These are phyloP conservation scores for Sebastes baramenuke DNA, from an alignment of 2,797 vertebrate genomes.

Conservation along the genomic window DNA sequence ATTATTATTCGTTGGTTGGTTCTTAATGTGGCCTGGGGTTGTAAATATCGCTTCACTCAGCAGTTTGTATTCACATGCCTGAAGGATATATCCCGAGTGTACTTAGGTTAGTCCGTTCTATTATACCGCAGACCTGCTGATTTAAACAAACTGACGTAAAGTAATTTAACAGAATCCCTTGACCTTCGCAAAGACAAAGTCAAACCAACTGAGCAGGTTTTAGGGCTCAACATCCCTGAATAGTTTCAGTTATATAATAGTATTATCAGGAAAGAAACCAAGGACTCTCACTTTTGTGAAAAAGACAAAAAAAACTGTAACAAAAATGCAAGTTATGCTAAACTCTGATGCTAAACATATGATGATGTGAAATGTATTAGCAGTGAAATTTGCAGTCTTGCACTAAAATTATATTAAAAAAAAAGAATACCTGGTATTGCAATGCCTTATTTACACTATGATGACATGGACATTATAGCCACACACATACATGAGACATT, in stretches of 20 bases:
- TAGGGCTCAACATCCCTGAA: neutral
- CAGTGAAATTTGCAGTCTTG: neutral
- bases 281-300: neutral
- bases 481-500: neutral
- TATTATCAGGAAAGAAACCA: neutral
- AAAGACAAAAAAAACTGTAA: neutral
- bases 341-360: neutral
- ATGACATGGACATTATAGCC: neutral
- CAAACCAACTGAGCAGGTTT: slow-evolving; percentile 42
- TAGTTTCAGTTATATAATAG: slow-evolving; percentile 4
- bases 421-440: neutral
- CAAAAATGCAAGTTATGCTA: neutral
- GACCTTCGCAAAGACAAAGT: slow-evolving; percentile 56
- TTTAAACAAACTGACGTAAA: slow-evolving; percentile 61
- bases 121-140: slow-evolving; percentile 62
- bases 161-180: slow-evolving; percentile 51
- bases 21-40: slow-evolving; percentile 65
- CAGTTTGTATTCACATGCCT: slow-evolving; percentile 55
- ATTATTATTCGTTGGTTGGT: slow-evolving; percentile 73
- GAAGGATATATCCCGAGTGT: slow-evolving; percentile 51
- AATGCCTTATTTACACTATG: neutral
- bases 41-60: slow-evolving; percentile 64
- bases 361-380: neutral
- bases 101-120: slow-evolving; percentile 52
- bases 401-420: neutral